Evolutionary conservation across 2,797 vertebrate genomes (phyloP), one percentile per base, ranked within the genome.

Genomic region (Oceanodroma leucorhoa): DNA sequence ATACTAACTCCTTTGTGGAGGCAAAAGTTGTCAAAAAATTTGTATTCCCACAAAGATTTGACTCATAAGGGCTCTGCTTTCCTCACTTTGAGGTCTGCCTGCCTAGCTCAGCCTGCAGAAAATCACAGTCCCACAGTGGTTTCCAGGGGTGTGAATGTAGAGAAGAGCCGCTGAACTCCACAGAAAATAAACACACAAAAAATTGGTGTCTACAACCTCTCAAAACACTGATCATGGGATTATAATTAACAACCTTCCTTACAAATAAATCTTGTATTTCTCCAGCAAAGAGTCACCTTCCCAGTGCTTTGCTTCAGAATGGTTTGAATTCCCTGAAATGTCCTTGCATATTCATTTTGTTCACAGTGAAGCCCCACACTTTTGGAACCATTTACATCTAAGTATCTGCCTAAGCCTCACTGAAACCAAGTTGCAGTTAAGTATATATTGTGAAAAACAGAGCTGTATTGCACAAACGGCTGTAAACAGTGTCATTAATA

Each of bases 151-250:
- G 29, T 70, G 32, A 67, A 57, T 67, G n/a, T 19, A 45, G 19
- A 64, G 48, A 66, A 73, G 20, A 84, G 45, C 2, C 2, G 0
- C 43, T 84, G 19, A 62, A 72, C 54, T 79, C 32, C 29, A 24
- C 46, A 45, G 45, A 60, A 81, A 90, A 67, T 20, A 89, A 45
- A 36, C 9, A n/a, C 13, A 30, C 2, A 19, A 1, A 45, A 48
- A 92, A 70, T 4, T 32, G 38, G 24, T 65, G 34, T n/a, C 30
- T 83, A 36, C 21, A 62, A 34, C 43, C 26, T 65, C 50, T 82
- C 46, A 53, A 82, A 93, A 82, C 30, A 29, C 6, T 48, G 10
- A 72, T 10, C 0, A 0, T 19, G 38, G 12, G 8, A 32, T 9
- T 61, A 22, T 38, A 78, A 60, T 50, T 81, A 71, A 83, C 75